Evolutionary conservation across 2,113 vertebrate genomes (phyloP).

Genomic region (Macquaria ambigua): DNA sequence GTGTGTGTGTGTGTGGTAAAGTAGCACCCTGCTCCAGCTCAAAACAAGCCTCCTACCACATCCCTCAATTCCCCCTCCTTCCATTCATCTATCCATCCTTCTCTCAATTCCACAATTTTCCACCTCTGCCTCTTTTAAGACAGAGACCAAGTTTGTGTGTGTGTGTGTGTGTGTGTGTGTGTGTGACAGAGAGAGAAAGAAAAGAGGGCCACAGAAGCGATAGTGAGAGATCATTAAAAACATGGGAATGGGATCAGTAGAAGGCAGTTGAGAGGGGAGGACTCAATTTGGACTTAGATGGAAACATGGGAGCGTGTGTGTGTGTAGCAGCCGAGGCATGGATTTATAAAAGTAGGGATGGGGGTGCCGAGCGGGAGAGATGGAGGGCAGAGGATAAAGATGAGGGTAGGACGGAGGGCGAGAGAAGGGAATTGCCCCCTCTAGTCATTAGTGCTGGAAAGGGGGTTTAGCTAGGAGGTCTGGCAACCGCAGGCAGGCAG

Average conservation of each 20-base stretch:
- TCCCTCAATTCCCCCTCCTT: neutral
- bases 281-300: slow-evolving; percentile 79
- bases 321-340: slow-evolving; percentile 26
- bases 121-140: slow-evolving; percentile 18
- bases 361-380: slow-evolving; percentile 53
- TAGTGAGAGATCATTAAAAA: slow-evolving; percentile 73
- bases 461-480: slow-evolving; percentile 63
- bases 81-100: neutral
- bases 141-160: neutral
- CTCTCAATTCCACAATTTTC: slow-evolving; percentile 39
- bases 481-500: slow-evolving; percentile 57
- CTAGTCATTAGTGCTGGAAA: slow-evolving; percentile 66
- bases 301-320: slow-evolving; percentile 49
- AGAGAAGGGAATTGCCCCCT: slow-evolving; percentile 71
- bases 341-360: slow-evolving; percentile 69
- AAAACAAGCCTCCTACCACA: slow-evolving; percentile 18
- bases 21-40: slow-evolving; percentile 5
- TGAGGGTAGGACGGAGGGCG: slow-evolving; percentile 59
- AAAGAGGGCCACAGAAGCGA: slow-evolving; percentile 17
- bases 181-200: neutral
- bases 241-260: slow-evolving; percentile 74
- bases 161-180: slow-evolving; percentile 14
- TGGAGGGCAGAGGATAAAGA: slow-evolving; percentile 74
- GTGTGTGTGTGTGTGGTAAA: neutral
- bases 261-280: slow-evolving; percentile 68